A percentile compares a stretch with the other conserved stretches of the same genome.
These are phyloP conservation scores for Andricus quercusramuli DNA, from an alignment of 2,888 invertebrate species.

Conservation along the genomic window DNA sequence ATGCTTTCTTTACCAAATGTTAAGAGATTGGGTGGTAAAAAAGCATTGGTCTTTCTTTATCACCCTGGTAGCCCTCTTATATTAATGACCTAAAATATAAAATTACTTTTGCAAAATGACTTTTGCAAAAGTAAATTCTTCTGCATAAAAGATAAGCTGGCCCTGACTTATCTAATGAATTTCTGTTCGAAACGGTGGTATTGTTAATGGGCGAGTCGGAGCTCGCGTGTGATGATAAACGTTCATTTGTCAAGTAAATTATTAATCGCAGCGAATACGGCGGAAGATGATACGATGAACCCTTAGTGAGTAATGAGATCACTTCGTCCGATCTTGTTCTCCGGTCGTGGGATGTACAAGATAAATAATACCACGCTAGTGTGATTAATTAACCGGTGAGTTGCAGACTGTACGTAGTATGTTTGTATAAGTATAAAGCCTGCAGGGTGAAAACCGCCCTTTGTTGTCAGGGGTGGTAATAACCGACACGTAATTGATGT, in stretches of 20 bases:
- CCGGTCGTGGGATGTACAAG: slow-evolving; percentile 11
- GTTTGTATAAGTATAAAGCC: neutral
- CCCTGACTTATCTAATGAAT: neutral
- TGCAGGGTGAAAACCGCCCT: slow-evolving; percentile 21
- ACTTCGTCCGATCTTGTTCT: slow-evolving; percentile 15
- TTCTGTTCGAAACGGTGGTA: neutral
- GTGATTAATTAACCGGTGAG: slow-evolving; percentile 32
- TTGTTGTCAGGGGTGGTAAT: slow-evolving; percentile 13
- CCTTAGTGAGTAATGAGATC: slow-evolving; percentile 27
- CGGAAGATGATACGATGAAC: slow-evolving; percentile 30
- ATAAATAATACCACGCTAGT: neutral
- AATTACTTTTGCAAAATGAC: neutral
- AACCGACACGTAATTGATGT: slow-evolving; percentile 23
- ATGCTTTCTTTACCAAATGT: too few species aligned
- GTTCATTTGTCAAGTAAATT: slow-evolving; percentile 28
- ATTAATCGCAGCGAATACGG: slow-evolving; percentile 23
- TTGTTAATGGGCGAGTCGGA: neutral
- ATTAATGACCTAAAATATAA: neutral
- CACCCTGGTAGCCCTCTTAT: too few species aligned
- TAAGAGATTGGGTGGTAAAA: too few species aligned
- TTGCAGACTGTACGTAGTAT: slow-evolving; percentile 10
- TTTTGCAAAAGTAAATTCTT: too few species aligned
- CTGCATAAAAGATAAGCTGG: neutral
- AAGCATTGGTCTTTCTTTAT: too few species aligned
- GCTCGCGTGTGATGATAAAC: slow-evolving; percentile 33